A percentile compares a stretch with the other conserved stretches of the same genome.
These are phyloP conservation scores for Phalacrocorax pelagicus DNA, from an alignment of 2,113 vertebrate species.

Conservation along the genomic window DNA sequence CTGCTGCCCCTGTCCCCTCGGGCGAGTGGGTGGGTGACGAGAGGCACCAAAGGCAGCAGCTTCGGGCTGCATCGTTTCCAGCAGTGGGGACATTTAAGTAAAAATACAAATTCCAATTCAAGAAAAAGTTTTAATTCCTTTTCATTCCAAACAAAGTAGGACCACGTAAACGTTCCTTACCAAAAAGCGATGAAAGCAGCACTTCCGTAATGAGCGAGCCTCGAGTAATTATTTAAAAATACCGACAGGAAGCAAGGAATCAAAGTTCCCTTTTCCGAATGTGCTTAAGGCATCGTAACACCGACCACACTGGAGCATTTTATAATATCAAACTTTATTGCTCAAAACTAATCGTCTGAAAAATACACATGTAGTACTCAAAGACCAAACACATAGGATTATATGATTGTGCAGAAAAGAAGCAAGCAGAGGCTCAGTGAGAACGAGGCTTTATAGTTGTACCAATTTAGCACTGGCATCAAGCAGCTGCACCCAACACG, in stretches of 20 bases:
- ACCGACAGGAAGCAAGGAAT: neutral
- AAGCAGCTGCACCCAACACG: slow-evolving; percentile 62
- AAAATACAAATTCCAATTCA: neutral
- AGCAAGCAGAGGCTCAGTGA: slow-evolving; percentile 69
- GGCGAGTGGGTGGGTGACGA: neutral
- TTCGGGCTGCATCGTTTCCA: neutral
- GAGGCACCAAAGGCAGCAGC: neutral
- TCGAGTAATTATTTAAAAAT: neutral
- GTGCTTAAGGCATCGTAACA: neutral
- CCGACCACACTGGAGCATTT: slow-evolving; percentile 30
- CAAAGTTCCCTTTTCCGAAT: neutral
- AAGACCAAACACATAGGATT: slow-evolving; percentile 63
- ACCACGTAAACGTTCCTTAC: neutral
- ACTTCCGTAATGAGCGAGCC: neutral
- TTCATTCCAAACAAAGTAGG: neutral
- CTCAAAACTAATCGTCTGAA: slow-evolving; percentile 72
- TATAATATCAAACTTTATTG: slow-evolving; percentile 79
- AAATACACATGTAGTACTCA: slow-evolving; percentile 70
- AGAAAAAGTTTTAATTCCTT: neutral
- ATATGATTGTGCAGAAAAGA: slow-evolving; percentile 69
- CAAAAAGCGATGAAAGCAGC: neutral
- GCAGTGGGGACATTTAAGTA: fast-evolving
- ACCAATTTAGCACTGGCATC: slow-evolving; percentile 66
- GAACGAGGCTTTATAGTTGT: slow-evolving; percentile 65
- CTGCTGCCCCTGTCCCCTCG: neutral